Percentiles rank a stretch among this genome's conserved stretches.
These are phyloP conservation scores for Connochaetes taurinus DNA, from an alignment of 2,113 vertebrate species.

Conservation along the genomic window DNA sequence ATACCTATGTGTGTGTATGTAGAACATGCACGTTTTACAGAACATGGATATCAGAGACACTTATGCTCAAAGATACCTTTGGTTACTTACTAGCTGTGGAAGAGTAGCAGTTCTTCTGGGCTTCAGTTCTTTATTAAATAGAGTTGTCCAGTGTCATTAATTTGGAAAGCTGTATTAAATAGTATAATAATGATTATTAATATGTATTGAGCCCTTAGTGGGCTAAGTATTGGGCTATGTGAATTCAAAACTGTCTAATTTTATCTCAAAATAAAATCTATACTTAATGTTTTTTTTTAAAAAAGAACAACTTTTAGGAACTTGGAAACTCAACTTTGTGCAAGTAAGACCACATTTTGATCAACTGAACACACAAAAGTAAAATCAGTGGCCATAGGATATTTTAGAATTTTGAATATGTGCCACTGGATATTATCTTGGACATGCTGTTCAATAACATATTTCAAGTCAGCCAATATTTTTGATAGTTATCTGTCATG, in stretches of 20 bases:
- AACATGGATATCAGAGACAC: not conserved
- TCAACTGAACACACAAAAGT: not conserved
- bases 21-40: fast-evolving
- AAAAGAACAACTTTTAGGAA: not conserved
- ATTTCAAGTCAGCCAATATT: conserved; percentile 18
- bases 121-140: not conserved
- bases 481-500: not conserved
- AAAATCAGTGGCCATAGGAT: not conserved
- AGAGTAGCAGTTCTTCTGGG: not conserved
- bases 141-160: not conserved
- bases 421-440: not conserved
- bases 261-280: not conserved
- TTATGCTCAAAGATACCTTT: not conserved
- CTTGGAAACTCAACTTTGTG: not conserved
- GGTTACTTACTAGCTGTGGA: not conserved
- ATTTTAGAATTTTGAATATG: not conserved
- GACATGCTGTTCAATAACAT: not conserved
- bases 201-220: not conserved
- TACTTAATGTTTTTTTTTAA: not conserved
- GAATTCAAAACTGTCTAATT: not conserved
- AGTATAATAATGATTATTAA: not conserved
- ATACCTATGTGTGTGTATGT: fast-evolving
- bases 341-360: not conserved
- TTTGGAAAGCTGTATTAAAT: not conserved
- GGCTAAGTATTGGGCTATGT: not conserved